Evolutionary conservation across 1,140 invertebrate genomes (phyloP).

Genomic region (Scylla paramamosain): DNA sequence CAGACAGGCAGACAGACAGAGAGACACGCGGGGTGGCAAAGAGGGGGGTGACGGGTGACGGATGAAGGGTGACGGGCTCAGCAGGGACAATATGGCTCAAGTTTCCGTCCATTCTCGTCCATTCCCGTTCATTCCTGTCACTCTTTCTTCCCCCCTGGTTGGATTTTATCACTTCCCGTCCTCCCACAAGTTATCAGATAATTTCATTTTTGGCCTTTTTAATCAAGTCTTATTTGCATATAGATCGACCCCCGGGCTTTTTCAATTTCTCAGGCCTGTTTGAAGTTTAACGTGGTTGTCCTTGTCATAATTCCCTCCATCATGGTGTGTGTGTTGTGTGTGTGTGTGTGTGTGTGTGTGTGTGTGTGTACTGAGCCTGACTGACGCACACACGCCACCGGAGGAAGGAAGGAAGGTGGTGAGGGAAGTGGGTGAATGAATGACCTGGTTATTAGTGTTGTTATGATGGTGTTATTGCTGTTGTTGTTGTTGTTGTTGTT

Average conservation of each 20-base stretch:
- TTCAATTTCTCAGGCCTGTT: constrained; percentile 53
- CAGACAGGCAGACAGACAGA: too few relatives aligned
- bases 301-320: background rate
- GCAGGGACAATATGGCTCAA: background rate
- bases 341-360: too few relatives aligned
- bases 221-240: constrained; percentile 58
- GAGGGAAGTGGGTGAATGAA: too few relatives aligned
- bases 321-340: too few relatives aligned
- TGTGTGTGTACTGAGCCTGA: too few relatives aligned
- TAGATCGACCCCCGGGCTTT: constrained; percentile 42
- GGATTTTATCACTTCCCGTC: constrained; percentile 38
- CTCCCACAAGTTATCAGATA: background rate
- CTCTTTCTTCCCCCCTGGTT: background rate
- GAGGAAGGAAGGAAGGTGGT: too few relatives aligned
- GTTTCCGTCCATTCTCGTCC: background rate
- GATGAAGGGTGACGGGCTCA: background rate
- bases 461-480: too few relatives aligned
- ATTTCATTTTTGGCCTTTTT: constrained; percentile 53
- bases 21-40: too few relatives aligned
- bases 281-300: constrained; percentile 38
- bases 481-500: too few relatives aligned
- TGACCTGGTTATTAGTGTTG: too few relatives aligned
- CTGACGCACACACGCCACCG: too few relatives aligned
- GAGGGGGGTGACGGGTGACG: background rate
- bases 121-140: background rate